Conservation (phyloP, 2,888 invertebrate species). For the Chymomyza procnemis region DNA sequence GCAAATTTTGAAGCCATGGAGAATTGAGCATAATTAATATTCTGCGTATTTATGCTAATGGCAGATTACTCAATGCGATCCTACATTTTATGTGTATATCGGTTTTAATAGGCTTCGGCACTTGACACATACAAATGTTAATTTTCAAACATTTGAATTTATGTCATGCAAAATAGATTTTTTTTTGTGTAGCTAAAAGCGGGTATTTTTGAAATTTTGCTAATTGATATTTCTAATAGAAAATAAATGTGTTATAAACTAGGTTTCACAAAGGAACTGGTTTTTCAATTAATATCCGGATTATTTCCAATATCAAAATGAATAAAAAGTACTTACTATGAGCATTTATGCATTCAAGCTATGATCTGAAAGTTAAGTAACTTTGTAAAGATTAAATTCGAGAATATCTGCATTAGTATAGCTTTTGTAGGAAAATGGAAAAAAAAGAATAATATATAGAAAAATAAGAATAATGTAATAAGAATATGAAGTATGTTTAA, state of each 20-base stretch:
- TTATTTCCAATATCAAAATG: no score
- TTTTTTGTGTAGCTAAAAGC: slow-evolving; percentile 4
- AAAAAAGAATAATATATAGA: no score
- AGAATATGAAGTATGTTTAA: no score
- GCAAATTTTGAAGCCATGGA: background rate
- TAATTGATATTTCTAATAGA: background rate
- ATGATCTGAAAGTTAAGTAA: no score
- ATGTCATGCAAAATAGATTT: background rate
- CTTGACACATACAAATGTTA: slow-evolving; percentile 31
- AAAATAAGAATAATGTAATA: no score
- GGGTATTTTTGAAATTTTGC: background rate
- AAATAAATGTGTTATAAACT: background rate
- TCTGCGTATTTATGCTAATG: slow-evolving; percentile 42
- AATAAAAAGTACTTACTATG: no score
- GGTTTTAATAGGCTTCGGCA: slow-evolving; percentile 12
- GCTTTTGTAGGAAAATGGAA: no score
- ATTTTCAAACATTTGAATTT: slow-evolving; percentile 13
- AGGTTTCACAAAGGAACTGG: background rate
- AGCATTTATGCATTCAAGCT: no score
- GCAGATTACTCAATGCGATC: background rate
- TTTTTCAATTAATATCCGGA: background rate
- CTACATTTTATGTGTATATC: background rate
- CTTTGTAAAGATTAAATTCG: no score
- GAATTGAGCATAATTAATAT: slow-evolving; percentile 17
- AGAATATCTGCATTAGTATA: no score